Evolutionary conservation across 1,140 invertebrate genomes (phyloP), one percentile per base, ranked within the genome.

Genomic region (Dinoponera quadriceps): DNA sequence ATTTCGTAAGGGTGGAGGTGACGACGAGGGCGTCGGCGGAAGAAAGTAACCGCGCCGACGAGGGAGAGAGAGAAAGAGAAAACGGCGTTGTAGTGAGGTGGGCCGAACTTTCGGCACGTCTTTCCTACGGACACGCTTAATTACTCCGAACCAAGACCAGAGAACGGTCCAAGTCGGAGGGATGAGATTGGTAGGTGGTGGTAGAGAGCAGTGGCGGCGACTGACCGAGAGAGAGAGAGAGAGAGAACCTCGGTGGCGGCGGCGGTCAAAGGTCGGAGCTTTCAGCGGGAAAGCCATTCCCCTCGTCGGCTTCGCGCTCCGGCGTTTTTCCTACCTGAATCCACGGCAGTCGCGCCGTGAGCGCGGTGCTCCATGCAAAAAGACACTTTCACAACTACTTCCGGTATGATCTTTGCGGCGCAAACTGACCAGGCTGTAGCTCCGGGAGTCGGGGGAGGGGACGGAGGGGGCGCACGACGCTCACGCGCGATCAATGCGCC

Each of bases 91-190:
- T 55, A 68, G 62, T 18, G 49, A 77, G 33, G 29, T 25, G 68
- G 60, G 51, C 49, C 55, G 75, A 87, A 84, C 74, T 88, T 87
- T 88, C 59, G 74, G 71, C 49, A 60, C 74, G 54, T 49, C 69
- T 72, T 63, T 83, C 51, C 74, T 71, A 74, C 62, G 55, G 85
- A 54, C n/a, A 77, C 60, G 85, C 60, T 88, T 88, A 88, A 88
- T 88, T 88, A 88, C 68, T 88, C 20, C 13, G 72, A 83, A 68
- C 63, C 49, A 78, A 86, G 82, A 72, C 65, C 81, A 63, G 54
- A 33, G 60, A 54, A 38, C 18, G 29, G 48, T 20, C 29, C n/a
- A 38, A 82, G 27, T 49, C 25, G 66, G 51, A 33, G 65, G 55
- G 16, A n/a, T 44, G 29, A 48, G 49, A 11, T 38, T 81, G 22